Percentiles rank a stretch among this genome's conserved stretches.
Evolutionary conservation across 1,140 invertebrate species (phyloP).

Genomic region (Dendroctonus ponderosae): DNA sequence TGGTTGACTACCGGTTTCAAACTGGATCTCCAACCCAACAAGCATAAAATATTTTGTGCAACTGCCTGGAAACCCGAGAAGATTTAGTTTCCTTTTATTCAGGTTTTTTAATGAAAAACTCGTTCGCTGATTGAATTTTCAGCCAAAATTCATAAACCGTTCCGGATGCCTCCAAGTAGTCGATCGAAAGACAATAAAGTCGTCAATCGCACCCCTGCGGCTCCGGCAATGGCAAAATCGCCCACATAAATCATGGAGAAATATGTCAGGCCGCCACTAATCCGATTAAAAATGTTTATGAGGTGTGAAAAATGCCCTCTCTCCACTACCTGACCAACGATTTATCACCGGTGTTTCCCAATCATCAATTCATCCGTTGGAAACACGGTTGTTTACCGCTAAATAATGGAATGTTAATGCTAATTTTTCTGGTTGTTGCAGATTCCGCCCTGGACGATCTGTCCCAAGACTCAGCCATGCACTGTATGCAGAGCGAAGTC

Average conservation of each 20-base stretch:
- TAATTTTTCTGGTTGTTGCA: conserved; percentile 54
- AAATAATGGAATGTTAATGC: conserved; percentile 25
- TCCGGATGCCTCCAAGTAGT: too few species aligned
- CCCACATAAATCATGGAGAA: conserved; percentile 2
- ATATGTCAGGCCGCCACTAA: conserved; percentile 4
- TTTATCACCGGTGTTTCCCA: not conserved
- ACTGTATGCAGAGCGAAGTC: conserved; percentile 75
- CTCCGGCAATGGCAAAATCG: not conserved
- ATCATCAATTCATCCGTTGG: not conserved
- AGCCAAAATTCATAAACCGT: too few species aligned
- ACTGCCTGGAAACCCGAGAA: too few species aligned
- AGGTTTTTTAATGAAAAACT: too few species aligned
- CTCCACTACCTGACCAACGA: conserved; percentile 12
- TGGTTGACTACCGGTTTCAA: too few species aligned
- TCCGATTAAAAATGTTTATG: conserved; percentile 13
- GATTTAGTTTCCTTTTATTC: too few species aligned
- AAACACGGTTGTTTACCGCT: conserved; percentile 4
- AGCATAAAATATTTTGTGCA: too few species aligned
- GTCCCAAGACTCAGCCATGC: conserved; percentile 75
- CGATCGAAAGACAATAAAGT: too few species aligned
- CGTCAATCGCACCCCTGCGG: too few species aligned
- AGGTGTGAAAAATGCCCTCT: conserved; percentile 2
- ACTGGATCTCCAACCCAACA: too few species aligned
- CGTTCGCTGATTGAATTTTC: too few species aligned
- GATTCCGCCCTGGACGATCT: conserved; percentile 79